Base-by-base conservation (phyloP, 1,140 invertebrate species). In the Eriosoma lanigerum region DNA sequence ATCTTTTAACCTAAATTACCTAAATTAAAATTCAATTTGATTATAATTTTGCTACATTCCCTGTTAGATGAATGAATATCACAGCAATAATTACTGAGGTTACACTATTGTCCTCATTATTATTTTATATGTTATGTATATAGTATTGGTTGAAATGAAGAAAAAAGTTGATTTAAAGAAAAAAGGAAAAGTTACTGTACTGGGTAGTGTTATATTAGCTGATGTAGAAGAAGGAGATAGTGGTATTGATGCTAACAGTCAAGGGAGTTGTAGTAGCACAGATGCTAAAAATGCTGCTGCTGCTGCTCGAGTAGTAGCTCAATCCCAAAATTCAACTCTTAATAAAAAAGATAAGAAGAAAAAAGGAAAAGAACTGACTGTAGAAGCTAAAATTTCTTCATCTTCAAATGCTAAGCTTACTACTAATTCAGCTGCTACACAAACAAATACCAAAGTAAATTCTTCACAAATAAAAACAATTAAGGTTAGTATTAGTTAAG, bases 211-310 rank as follows among this genome's bases (percentile, higher is more conserved):
- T 0, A 60, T 76, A 17, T 58, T 58, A 19, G 38, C 32, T 26
- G 90, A 92, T 82, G 91, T 92, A 83, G 93, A 95, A 84, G 93
- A 94, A 85, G 92, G 92, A 60, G 93, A 95, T 86, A 94, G 93
- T 83, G 93, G 93, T 81, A 94, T 95, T 82, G 93, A 95, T 87
- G 92, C 92, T 38, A 93, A 93, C 86, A 93, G 92, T 83, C 88
- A 92, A 87, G 94, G 93, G 1, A 95, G 93, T 68, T 94, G 93
- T 85, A 70, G 66, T 54, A 93, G 92, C 76, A 92, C 91, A 75
- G 92, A 94, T 83, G 90, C 88, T 1, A 90, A 92, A 82, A 81
- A 83, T 46, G 38, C 64, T 66, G 64, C 29, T 78, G 50, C 76
- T 72, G 68, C 38, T 46, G 21, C 56, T 19, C 54, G 73, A 76